phyloP scores from a whole-genome alignment of 2,113 vertebrate genomes.

The Passer domesticus region DNA sequence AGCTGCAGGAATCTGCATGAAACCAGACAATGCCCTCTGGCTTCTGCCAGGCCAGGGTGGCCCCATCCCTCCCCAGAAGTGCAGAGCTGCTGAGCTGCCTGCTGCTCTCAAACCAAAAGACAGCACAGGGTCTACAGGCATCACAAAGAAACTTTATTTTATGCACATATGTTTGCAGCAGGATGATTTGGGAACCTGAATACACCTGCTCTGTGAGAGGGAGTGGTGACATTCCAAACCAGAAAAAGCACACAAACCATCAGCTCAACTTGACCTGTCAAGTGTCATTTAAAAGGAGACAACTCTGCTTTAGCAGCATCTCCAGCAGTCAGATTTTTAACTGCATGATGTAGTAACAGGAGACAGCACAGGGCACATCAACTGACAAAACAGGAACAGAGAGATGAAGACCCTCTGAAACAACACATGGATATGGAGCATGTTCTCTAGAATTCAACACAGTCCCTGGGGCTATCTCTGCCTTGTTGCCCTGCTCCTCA shows the following conservation, averaged over 20 bases:
- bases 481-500: not conserved
- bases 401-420: not conserved
- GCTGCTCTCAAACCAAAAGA: not conserved
- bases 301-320: not conserved
- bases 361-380: not conserved
- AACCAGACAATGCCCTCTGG: not conserved
- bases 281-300: not conserved
- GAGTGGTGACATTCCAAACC: not conserved
- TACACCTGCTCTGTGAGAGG: not conserved
- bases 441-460: not conserved
- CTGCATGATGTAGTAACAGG: not conserved
- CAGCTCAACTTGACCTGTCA: not conserved
- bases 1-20: not conserved
- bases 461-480: not conserved
- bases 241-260: not conserved
- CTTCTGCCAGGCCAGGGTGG: not conserved
- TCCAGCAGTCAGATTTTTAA: not conserved
- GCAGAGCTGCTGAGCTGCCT: not conserved
- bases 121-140: not conserved
- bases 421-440: not conserved
- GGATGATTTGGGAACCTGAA: not conserved
- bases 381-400: not conserved
- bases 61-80: not conserved
- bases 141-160: not conserved
- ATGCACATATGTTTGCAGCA: not conserved